Evolutionary conservation across 1,140 invertebrate species (phyloP).

Genomic region (Dreissena rostriformis): DNA sequence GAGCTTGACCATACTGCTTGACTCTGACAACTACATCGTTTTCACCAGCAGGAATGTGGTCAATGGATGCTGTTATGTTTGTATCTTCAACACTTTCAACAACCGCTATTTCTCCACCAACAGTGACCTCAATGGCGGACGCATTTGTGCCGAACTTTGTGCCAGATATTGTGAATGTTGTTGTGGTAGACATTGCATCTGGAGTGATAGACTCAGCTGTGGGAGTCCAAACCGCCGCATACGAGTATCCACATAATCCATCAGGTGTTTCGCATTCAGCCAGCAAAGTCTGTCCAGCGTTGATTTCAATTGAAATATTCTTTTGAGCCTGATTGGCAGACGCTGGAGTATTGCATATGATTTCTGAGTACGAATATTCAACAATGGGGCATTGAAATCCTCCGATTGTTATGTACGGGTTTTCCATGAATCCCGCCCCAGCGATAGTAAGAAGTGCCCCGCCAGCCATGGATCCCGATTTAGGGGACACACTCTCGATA

Average conservation of each 20-base stretch:
- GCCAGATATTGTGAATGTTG: slow-evolving; percentile 14
- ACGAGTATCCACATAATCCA: slow-evolving; percentile 1
- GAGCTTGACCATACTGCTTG: slow-evolving; percentile 43
- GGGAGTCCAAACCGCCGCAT: slow-evolving; percentile 1
- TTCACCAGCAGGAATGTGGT: slow-evolving; percentile 41
- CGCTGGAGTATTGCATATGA: slow-evolving; percentile 56
- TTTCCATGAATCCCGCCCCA: slow-evolving; percentile 57
- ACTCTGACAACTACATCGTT: slow-evolving; percentile 55
- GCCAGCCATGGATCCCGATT: slow-evolving; percentile 60
- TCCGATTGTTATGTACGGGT: slow-evolving; percentile 44
- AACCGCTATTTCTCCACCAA: slow-evolving; percentile 43
- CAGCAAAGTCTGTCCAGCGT: not conserved
- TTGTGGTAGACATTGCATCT: slow-evolving; percentile 10
- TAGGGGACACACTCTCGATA: slow-evolving; percentile 54
- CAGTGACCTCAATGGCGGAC: slow-evolving; percentile 43
- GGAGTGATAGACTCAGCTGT: slow-evolving; percentile 16
- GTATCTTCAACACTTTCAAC: slow-evolving; percentile 41
- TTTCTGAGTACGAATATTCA: slow-evolving; percentile 50
- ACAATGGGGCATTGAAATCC: slow-evolving; percentile 45
- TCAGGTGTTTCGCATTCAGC: slow-evolving; percentile 13
- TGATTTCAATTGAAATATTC: slow-evolving; percentile 9
- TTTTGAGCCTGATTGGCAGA: not conserved
- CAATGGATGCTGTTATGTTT: slow-evolving; percentile 55
- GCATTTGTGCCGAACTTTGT: slow-evolving; percentile 17
- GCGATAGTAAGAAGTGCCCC: slow-evolving; percentile 62